A percentile compares a stretch with the other conserved stretches of the same genome.
phyloP scores from a whole-genome alignment of 2,113 vertebrate species.

The Eolophus roseicapilla region DNA sequence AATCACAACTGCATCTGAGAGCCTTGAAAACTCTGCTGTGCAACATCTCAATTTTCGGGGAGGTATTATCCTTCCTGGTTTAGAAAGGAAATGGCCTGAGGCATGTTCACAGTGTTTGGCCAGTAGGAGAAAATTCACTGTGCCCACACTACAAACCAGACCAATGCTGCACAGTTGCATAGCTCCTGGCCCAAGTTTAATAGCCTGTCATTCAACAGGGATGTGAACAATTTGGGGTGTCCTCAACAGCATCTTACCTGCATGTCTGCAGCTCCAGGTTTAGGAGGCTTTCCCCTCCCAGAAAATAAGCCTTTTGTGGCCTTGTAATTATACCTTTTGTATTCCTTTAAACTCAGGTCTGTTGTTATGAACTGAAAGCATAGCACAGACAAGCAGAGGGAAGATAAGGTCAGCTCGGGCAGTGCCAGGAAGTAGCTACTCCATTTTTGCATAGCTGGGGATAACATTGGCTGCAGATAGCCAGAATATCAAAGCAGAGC shows the following conservation, averaged over 20 bases:
- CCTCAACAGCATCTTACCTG: background rate
- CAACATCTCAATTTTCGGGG: background rate
- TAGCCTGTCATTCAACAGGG: background rate
- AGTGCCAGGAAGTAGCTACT: background rate
- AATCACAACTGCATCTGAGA: background rate
- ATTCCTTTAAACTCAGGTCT: background rate
- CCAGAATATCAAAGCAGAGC: background rate
- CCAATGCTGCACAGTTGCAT: rapidly evolving
- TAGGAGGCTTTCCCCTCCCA: background rate
- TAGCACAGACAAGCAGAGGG: background rate
- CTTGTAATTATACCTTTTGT: background rate
- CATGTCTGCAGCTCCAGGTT: background rate
- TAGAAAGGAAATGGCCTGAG: background rate
- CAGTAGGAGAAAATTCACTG: background rate
- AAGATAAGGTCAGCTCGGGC: background rate
- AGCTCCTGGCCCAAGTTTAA: background rate
- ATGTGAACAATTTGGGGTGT: background rate
- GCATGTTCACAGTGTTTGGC: background rate
- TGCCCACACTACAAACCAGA: background rate
- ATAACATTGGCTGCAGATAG: background rate
- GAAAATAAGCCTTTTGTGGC: background rate
- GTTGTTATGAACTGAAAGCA: background rate
- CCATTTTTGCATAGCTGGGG: background rate
- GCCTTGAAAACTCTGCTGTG: background rate
- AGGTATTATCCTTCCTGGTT: background rate